These are phyloP conservation scores for Malacoraja senta DNA, from an alignment of 2,797 vertebrate species.

Conservation along the genomic window DNA sequence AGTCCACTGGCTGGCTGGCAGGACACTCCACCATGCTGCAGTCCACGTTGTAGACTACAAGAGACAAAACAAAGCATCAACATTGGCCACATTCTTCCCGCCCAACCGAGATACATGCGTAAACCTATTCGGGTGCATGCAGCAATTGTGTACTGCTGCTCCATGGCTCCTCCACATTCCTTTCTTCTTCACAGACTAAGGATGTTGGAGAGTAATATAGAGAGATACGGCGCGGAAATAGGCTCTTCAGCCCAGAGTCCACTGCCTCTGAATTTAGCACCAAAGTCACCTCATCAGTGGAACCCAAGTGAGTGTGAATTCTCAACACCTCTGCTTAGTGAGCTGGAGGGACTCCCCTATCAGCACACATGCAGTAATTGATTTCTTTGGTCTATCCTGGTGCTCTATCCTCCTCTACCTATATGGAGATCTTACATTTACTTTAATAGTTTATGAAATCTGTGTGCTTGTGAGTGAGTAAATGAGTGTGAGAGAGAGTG, in stretches of 20 bases:
- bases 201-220: too few species aligned
- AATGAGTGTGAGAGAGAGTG: not conserved
- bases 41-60: slow-evolving; percentile 74
- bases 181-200: not conserved
- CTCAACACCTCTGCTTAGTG: not conserved
- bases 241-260: too few species aligned
- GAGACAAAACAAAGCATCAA: slow-evolving; percentile 43
- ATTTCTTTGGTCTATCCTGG: not conserved
- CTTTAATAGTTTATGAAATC: not conserved
- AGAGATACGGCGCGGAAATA: too few species aligned
- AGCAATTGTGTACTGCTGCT: not conserved
- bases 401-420: not conserved
- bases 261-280: too few species aligned
- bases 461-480: not conserved
- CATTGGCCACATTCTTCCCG: not conserved
- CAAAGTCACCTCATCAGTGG: not conserved
- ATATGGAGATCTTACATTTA: not conserved
- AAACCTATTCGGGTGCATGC: not conserved
- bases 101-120: not conserved
- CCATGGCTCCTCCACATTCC: not conserved
- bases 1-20: slow-evolving; percentile 71
- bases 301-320: not conserved
- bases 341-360: not conserved
- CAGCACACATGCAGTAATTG: not conserved
- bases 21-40: slow-evolving; percentile 83